Conservation (phyloP, 2,888 invertebrate genomes). For the Chaitophorus viminalis region DNA sequence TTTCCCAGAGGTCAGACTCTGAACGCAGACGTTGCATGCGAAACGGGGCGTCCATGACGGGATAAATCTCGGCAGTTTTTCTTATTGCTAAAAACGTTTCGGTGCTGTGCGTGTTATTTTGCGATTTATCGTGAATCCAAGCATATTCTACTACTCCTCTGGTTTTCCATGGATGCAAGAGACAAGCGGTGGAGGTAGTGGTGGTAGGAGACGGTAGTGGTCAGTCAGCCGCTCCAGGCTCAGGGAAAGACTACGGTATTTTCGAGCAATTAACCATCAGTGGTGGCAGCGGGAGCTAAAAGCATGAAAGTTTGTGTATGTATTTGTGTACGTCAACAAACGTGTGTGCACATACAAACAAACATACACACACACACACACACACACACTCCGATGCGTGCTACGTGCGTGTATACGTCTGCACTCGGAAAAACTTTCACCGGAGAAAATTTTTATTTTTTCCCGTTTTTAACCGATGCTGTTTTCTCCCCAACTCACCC, state of each 20-base stretch:
- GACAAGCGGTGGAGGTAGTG: neutral
- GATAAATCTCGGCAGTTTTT: neutral
- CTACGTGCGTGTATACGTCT: neutral
- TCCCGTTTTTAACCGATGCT: neutral
- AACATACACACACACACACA: neutral
- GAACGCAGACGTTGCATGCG: neutral
- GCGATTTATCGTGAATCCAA: neutral
- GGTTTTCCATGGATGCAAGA: neutral
- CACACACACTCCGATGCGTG: neutral
- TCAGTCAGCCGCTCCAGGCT: neutral
- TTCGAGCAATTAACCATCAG: slow-evolving; percentile 35
- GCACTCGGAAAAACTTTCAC: neutral
- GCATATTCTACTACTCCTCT: neutral
- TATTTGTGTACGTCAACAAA: neutral
- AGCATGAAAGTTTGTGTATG: neutral
- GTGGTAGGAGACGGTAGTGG: too few species aligned
- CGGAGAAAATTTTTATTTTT: neutral
- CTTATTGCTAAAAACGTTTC: neutral
- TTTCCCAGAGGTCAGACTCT: too few species aligned
- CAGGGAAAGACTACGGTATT: neutral
- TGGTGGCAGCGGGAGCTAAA: neutral
- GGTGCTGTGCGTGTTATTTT: neutral
- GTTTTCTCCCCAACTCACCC: neutral
- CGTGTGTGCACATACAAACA: neutral
- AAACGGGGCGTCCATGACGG: neutral